These are phyloP conservation scores for Orchestia grillus DNA, from an alignment of 1,140 invertebrate genomes.

Conservation along the genomic window DNA sequence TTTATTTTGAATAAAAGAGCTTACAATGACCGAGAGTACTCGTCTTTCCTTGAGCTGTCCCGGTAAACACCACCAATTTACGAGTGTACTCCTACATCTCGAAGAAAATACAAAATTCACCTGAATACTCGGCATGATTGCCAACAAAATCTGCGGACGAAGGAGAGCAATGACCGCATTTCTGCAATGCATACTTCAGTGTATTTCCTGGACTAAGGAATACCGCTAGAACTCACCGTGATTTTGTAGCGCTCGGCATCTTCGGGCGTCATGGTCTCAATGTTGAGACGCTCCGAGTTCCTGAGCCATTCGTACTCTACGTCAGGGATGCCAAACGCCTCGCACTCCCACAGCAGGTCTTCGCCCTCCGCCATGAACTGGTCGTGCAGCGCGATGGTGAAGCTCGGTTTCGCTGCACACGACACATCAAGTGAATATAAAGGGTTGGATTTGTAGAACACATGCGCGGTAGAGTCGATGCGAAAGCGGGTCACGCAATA, in stretches of 20 bases:
- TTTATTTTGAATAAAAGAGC: too few species aligned
- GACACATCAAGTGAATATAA: neutral
- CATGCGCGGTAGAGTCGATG: too few species aligned
- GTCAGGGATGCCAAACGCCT: constrained; percentile 95
- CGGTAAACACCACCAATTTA: too few species aligned
- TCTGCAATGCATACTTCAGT: neutral
- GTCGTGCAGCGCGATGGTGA: constrained; percentile 89
- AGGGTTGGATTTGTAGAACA: neutral
- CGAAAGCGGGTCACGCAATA: too few species aligned
- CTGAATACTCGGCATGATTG: too few species aligned
- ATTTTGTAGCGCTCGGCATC: constrained; percentile 82
- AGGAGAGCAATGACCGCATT: neutral
- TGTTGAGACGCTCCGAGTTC: constrained; percentile 82
- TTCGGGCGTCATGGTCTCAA: constrained; percentile 74
- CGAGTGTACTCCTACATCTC: too few species aligned
- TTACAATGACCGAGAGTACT: too few species aligned
- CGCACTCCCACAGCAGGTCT: constrained; percentile 92
- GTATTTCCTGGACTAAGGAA: neutral
- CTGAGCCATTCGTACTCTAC: constrained; percentile 93
- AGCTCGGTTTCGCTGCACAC: constrained; percentile 81
- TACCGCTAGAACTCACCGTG: constrained; percentile 60
- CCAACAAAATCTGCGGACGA: too few species aligned
- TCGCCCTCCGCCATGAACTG: constrained; percentile 88
- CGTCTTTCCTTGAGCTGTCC: too few species aligned
- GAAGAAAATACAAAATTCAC: too few species aligned